phyloP scores from a whole-genome alignment of 2,113 vertebrate species.

The Hemibagrus wyckioides region DNA sequence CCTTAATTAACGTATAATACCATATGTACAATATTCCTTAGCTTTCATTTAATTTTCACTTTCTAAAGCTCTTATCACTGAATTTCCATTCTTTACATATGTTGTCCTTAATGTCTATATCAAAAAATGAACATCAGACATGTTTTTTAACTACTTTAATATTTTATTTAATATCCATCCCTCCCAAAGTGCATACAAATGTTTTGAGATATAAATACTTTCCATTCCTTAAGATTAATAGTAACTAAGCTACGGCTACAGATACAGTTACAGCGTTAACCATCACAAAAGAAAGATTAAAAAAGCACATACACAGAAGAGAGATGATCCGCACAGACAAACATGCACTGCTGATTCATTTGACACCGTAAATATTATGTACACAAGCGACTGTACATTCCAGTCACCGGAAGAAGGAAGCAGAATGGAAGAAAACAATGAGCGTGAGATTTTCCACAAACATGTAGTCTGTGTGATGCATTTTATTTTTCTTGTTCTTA shows the following conservation, averaged over 20 bases:
- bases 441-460: not conserved
- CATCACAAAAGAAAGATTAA: slow-evolving; percentile 61
- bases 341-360: slow-evolving; percentile 66
- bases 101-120: not conserved
- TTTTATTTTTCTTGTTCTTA: slow-evolving; percentile 14
- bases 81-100: not conserved
- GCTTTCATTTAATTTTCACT: not conserved
- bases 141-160: slow-evolving; percentile 38
- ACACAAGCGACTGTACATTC: slow-evolving; percentile 42
- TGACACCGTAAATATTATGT: slow-evolving; percentile 67
- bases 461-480: not conserved
- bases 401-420: slow-evolving; percentile 39
- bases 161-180: slow-evolving; percentile 70
- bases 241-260: slow-evolving; percentile 61
- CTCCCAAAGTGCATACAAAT: slow-evolving; percentile 69
- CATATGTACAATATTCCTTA: too few relatives aligned
- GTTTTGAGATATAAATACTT: slow-evolving; percentile 64
- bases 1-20: not conserved
- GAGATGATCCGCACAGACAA: slow-evolving; percentile 62
- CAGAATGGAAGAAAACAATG: slow-evolving; percentile 22
- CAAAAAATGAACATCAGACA: not conserved
- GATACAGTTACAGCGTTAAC: slow-evolving; percentile 57
- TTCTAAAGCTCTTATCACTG: not conserved
- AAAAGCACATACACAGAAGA: slow-evolving; percentile 45
- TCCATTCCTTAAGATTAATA: slow-evolving; percentile 61